Evolutionary conservation across 2,113 vertebrate genomes (phyloP).

Genomic region (Atherinomorus stipes): DNA sequence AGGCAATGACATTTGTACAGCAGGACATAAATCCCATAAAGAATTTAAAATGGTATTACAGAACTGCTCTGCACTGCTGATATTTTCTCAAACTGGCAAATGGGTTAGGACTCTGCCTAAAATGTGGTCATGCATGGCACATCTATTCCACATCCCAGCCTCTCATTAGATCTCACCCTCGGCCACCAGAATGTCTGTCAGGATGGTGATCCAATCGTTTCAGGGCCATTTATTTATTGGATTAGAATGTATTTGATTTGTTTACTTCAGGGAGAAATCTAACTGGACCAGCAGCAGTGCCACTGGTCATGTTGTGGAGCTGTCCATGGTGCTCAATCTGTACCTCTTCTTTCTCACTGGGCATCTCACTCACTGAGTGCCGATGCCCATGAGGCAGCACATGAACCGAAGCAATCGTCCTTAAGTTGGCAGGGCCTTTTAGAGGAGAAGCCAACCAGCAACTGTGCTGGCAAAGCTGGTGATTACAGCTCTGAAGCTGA

Average conservation of each 20-base stretch:
- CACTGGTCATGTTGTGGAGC: conserved; percentile 38
- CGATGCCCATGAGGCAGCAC: conserved; percentile 51
- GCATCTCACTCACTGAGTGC: conserved; percentile 55
- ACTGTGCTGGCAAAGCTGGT: conserved; percentile 31
- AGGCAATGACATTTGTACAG: conserved; percentile 15
- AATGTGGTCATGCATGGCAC: not conserved
- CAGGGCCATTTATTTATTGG: conserved; percentile 68
- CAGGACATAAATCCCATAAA: not conserved
- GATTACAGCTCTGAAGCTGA: conserved; percentile 18
- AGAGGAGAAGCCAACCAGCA: conserved; percentile 44
- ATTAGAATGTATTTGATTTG: conserved; percentile 64
- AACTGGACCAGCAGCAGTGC: conserved; percentile 44
- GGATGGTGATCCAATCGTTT: conserved; percentile 59
- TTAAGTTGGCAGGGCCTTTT: conserved; percentile 50
- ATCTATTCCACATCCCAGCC: not conserved
- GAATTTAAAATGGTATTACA: conserved; percentile 14
- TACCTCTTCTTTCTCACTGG: conserved; percentile 28
- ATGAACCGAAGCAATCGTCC: conserved; percentile 51
- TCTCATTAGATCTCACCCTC: conserved; percentile 60
- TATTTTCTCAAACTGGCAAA: not conserved
- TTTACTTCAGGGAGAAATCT: conserved; percentile 58
- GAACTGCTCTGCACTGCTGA: not conserved
- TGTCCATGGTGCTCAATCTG: conserved; percentile 65
- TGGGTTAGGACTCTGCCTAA: not conserved
- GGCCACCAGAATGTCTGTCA: conserved; percentile 42